Percentiles rank a stretch among this genome's conserved stretches.
phyloP scores from a whole-genome alignment of 2,797 vertebrate species.

The Arctocebus calabarensis region DNA sequence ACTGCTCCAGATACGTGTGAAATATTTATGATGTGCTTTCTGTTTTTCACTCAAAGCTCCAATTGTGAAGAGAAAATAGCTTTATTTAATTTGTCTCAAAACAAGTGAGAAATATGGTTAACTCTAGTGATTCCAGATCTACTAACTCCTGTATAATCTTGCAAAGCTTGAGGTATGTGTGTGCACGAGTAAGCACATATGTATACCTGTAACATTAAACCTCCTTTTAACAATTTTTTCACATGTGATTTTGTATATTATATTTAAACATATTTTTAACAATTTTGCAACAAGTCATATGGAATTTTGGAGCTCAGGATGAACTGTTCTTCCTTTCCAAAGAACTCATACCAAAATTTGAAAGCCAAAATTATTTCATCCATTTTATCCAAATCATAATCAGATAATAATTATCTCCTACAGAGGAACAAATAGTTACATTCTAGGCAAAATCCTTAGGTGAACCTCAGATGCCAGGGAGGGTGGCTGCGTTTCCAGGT shows the following conservation, averaged over 20 bases:
- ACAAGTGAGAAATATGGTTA: constrained; percentile 25
- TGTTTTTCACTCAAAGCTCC: constrained; percentile 37
- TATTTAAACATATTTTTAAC: constrained; percentile 9
- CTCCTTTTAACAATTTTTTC: not conserved
- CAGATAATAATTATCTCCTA: not conserved
- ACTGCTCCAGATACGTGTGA: not conserved
- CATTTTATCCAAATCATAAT: not conserved
- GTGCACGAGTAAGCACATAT: not conserved
- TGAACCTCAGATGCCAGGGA: too few species aligned
- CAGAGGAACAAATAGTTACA: too few species aligned
- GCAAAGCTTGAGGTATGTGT: not conserved
- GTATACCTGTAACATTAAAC: not conserved
- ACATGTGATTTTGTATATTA: not conserved
- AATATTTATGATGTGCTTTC: not conserved
- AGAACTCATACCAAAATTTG: not conserved
- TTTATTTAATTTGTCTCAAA: constrained; percentile 17
- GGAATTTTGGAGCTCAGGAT: not conserved
- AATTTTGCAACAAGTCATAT: not conserved
- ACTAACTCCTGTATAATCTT: constrained; percentile 3
- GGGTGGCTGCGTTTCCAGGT: too few species aligned
- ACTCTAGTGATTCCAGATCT: not conserved
- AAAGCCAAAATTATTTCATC: not conserved
- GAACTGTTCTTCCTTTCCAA: not conserved
- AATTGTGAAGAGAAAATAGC: not conserved
- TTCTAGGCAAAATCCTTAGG: too few species aligned